Evolutionary conservation across 2,888 invertebrate genomes (phyloP), one percentile per base, ranked within the genome.

Genomic region (Drosophila borborema): DNA sequence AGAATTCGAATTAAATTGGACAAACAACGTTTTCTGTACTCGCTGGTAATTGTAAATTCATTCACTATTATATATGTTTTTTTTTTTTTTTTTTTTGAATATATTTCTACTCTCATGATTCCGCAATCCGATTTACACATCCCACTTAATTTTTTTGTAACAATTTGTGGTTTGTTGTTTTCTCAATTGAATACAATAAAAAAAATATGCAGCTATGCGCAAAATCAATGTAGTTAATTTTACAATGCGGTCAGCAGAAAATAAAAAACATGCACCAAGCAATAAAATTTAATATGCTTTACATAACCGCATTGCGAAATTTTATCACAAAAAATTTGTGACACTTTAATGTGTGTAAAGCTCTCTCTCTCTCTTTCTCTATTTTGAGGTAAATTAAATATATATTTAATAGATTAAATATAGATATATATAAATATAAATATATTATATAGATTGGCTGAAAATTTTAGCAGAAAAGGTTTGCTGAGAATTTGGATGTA

Each of bases 141-240:
- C 1, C 2, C 3, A 18, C 23, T 38, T n/a, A n/a, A 10, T 54
- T 40, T 64, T 64, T 28, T 58, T 65, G 46, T 53, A 56, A 14
- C 46, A 38, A 55, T 65, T 66, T 79, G 80, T 28, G 77, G 77
- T 66, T 46, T 58, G 51, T 20, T 34, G 45, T 53, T 3, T 45
- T 31, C n/a, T 55, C 72, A 60, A 38, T 38, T 62, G 59, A 36
- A 65, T 62, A 74, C 28, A 65, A 69, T 74, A 38, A 59, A 64
- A 68, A 65, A 48, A 28, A 51, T 6, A 38, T 6, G 40, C 65
- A 79, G 74, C 74, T 71, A 60, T 58, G 53, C 51, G 65, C 58
- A 75, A 80, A 77, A 68, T 62, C 68, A 64, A 59, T 70, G 54
- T 68, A 80, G 68, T 86, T 88, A 71, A 80, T 85, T 82, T 80